Conservation (phyloP, 1,140 invertebrate species). For the Sycophaga agraensis region DNA sequence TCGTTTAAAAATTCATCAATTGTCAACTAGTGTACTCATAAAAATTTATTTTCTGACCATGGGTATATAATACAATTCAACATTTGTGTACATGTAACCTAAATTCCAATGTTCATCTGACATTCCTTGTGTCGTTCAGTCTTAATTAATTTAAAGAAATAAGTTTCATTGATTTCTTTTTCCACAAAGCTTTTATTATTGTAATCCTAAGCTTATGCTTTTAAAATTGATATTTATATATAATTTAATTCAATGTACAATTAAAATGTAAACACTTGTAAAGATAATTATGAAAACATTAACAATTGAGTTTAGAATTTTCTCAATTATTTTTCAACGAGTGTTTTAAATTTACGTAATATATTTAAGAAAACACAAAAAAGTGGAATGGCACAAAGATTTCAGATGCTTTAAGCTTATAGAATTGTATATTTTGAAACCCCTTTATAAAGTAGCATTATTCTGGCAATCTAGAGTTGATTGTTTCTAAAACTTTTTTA, state of each 20-base stretch:
- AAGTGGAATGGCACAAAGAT: conserved; percentile 20
- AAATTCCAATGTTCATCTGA: conserved; percentile 23
- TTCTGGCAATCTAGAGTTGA: conserved; percentile 40
- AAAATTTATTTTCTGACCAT: conserved; percentile 20
- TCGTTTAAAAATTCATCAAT: conserved; percentile 12
- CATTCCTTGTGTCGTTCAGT: conserved; percentile 23
- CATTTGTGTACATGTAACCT: conserved; percentile 16
- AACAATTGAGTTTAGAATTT: conserved; percentile 6
- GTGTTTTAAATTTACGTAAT: conserved; percentile 3
- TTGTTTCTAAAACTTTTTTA: conserved; percentile 35
- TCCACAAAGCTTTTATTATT: conserved; percentile 5
- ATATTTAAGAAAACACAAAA: not conserved
- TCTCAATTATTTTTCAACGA: conserved; percentile 2
- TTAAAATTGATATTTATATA: conserved; percentile 14
- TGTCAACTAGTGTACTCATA: not conserved
- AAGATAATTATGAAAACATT: conserved; percentile 2
- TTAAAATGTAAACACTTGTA: conserved; percentile 2
- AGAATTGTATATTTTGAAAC: conserved; percentile 20
- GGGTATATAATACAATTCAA: conserved; percentile 16
- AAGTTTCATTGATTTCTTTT: conserved; percentile 1
- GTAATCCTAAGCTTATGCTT: conserved; percentile 1
- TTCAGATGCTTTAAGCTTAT: conserved; percentile 15
- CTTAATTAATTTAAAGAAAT: conserved; percentile 7
- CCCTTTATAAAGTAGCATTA: conserved; percentile 19
- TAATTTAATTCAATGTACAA: conserved; percentile 13